phyloP scores from a whole-genome alignment of 2,797 vertebrate species.

The Selene dorsalis region DNA sequence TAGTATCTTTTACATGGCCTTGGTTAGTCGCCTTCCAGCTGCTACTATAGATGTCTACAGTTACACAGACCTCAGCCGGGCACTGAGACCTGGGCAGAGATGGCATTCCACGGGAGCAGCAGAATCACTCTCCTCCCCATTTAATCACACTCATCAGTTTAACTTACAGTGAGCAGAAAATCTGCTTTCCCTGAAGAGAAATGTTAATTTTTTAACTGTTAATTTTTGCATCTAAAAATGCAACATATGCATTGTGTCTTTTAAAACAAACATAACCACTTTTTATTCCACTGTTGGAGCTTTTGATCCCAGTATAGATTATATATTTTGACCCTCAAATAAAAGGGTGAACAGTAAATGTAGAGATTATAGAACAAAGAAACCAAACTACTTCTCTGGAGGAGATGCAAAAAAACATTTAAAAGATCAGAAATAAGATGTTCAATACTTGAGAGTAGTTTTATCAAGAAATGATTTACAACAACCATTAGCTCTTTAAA shows the following conservation, averaged over 20 bases:
- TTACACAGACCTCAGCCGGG: not conserved
- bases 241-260: not conserved
- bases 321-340: not conserved
- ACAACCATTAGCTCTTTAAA: not conserved
- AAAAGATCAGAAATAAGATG: not conserved
- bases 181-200: not conserved
- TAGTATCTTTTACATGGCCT: conserved; percentile 39
- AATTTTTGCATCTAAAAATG: not conserved
- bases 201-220: no score
- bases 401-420: not conserved
- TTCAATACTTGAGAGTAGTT: not conserved
- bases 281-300: not conserved
- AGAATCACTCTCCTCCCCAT: no score
- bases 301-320: not conserved
- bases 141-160: not conserved
- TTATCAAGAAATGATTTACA: not conserved
- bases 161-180: not conserved
- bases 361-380: not conserved
- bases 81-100: conserved; percentile 23
- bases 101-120: not conserved
- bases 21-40: conserved; percentile 37
- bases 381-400: not conserved
- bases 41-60: conserved; percentile 21
- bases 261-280: not conserved
- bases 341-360: not conserved